Conservation (phyloP, 2,113 vertebrate species). For the Amia ocellicauda region DNA sequence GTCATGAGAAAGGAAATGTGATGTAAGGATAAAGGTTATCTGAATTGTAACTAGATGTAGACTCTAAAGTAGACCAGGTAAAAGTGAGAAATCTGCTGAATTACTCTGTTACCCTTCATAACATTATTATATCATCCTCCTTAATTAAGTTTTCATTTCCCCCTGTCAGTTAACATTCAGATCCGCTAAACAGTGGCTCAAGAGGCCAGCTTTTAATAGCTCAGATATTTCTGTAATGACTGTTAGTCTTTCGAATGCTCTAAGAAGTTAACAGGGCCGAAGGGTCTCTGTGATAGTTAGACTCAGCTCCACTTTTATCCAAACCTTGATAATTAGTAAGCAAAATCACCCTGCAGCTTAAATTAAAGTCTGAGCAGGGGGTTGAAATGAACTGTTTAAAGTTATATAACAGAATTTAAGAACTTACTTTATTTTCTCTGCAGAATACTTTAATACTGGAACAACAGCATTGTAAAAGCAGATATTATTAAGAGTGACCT, state of each 20-base stretch:
- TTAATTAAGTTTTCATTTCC: constrained; percentile 3
- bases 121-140: no score
- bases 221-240: not conserved
- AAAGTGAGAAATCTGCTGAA: no score
- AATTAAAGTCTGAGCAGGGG: not conserved
- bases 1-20: no score
- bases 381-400: not conserved
- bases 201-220: constrained; percentile 6
- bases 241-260: constrained; percentile 1
- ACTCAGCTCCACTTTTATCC: not conserved
- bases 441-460: no score
- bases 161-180: constrained; percentile 4
- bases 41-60: no score
- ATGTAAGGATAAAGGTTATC: no score
- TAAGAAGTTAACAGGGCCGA: not conserved
- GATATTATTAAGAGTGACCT: no score
- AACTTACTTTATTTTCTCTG: no score
- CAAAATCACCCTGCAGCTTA: not conserved
- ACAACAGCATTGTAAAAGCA: no score
- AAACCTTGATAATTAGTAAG: constrained; percentile 5
- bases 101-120: no score
- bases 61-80: no score
- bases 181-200: not conserved
- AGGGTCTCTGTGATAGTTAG: not conserved
- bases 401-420: no score